Evolutionary conservation across 2,113 vertebrate species (phyloP).

Genomic region (Gobius niger): DNA sequence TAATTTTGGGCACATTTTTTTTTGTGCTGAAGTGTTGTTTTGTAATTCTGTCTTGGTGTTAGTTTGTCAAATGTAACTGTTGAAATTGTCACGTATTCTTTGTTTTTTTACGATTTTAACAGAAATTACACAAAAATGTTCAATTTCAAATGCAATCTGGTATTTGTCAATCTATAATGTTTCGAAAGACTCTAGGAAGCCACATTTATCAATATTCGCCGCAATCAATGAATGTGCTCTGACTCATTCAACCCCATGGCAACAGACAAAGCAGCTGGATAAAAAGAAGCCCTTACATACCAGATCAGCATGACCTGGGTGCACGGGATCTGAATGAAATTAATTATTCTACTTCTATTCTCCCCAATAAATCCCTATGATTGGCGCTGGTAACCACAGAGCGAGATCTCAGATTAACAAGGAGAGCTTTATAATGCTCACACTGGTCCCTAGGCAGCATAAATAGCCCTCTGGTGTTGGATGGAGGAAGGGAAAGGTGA

Average conservation of each 20-base stretch:
- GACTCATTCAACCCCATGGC: conserved; percentile 15
- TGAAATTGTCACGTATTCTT: not conserved
- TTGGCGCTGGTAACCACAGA: conserved; percentile 47
- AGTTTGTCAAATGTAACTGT: too few species aligned
- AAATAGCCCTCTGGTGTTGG: conserved; percentile 38
- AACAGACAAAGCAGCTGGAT: conserved; percentile 25
- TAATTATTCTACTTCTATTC: conserved; percentile 52
- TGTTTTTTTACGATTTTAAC: conserved; percentile 26
- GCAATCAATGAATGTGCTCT: conserved; percentile 13
- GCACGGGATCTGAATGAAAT: conserved; percentile 57
- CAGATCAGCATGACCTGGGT: conserved; percentile 33
- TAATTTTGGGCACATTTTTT: too few species aligned
- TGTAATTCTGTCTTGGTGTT: too few species aligned
- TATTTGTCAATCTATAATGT: conserved; percentile 37
- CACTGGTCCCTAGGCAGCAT: conserved; percentile 44
- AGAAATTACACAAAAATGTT: conserved; percentile 30
- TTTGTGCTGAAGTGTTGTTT: too few species aligned
- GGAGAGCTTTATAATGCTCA: conserved; percentile 51
- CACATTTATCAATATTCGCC: conserved; percentile 16
- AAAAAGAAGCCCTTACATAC: conserved; percentile 18
- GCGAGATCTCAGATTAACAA: conserved; percentile 58
- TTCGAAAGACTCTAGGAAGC: conserved; percentile 35
- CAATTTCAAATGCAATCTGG: conserved; percentile 10
- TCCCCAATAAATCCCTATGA: conserved; percentile 48
- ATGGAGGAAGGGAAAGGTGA: conserved; percentile 22